Evolutionary conservation across 2,113 vertebrate species (phyloP), one percentile per base, ranked within the genome.

Genomic region (Spea multiplicata): DNA sequence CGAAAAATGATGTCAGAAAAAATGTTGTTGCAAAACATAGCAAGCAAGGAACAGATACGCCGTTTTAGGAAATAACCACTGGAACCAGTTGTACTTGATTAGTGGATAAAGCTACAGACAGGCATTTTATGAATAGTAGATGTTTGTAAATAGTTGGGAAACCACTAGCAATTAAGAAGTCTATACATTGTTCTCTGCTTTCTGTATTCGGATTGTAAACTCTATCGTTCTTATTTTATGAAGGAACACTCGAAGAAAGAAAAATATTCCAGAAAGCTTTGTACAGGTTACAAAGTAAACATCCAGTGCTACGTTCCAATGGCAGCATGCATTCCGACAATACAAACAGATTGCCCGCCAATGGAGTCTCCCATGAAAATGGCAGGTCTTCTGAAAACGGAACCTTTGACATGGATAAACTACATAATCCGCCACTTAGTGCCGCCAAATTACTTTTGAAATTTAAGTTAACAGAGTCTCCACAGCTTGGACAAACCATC

Each of bases 401-500:
- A 53, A 53, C 50, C 5, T 14, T 17, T 45, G 46, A 49, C 5
- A 10, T 2, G 8, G 9, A 12, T 48, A 4, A 10, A 44, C 47
- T 30, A 5, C 45, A 4, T 3, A 80, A 80, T 6, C 53, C 0
- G 16, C 79, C 84, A 47, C 68, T 75, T 0, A 68, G 71, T 5
- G 44, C 78, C 10, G 49, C 82, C 46, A 84, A 82, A 13, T 76
- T 86, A 10, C 66, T 78, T 16, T 65, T 90, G 66, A 84, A 81
- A 64, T 85, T 90, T 10, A 78, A 81, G 76, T 67, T 89, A 74
- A 76, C 81, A 0, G 73, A 87, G 47, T 84, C 76, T 0, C 84
- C 89, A 1, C 59, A 86, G 61, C 74, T 89, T 73, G 88, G 89
- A 66, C 83, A 84, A 79, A 84, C 88, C 73, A 83, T 90, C 78